Evolutionary conservation across 1,140 invertebrate species (phyloP).

Genomic region (Ceratosolen solmsi): DNA sequence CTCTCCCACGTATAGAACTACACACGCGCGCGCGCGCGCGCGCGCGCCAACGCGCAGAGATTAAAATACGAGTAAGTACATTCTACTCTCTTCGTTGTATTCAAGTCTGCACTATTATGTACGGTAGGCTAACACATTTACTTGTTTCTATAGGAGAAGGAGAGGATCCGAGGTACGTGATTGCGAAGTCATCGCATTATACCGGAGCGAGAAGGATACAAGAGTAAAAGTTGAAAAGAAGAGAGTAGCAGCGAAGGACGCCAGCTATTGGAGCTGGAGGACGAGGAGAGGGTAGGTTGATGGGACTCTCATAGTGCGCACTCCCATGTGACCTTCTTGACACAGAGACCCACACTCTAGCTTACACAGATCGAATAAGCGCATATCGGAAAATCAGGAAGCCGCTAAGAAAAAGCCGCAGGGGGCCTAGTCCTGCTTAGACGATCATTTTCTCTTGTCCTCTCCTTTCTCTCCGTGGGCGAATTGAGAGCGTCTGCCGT

Average conservation of each 20-base stretch:
- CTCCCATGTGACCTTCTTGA: conserved; percentile 70
- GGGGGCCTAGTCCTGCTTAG: conserved; percentile 1
- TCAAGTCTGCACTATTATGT: conserved; percentile 26
- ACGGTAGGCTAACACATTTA: conserved; percentile 38
- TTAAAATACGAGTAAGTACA: too few relatives aligned
- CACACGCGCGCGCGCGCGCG: neutral
- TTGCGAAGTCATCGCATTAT: neutral
- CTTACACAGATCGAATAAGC: neutral
- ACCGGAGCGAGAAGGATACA: neutral
- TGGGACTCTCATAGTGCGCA: conserved; percentile 56
- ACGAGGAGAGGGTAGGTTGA: conserved; percentile 32
- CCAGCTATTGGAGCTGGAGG: neutral
- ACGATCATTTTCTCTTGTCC: conserved; percentile 33
- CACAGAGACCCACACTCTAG: conserved; percentile 71
- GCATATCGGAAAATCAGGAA: conserved; percentile 18
- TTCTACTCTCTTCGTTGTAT: conserved; percentile 21
- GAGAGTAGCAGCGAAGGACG: neutral
- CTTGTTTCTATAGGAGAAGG: neutral
- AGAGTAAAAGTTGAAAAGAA: neutral
- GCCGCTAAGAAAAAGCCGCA: conserved; percentile 18
- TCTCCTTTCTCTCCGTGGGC: conserved; percentile 28
- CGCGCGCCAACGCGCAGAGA: neutral
- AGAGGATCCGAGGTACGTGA: neutral
- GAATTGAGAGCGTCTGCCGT: neutral
- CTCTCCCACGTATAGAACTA: conserved; percentile 56